phyloP scores from a whole-genome alignment of 2,797 vertebrate species.

The Silurus aristotelis region DNA sequence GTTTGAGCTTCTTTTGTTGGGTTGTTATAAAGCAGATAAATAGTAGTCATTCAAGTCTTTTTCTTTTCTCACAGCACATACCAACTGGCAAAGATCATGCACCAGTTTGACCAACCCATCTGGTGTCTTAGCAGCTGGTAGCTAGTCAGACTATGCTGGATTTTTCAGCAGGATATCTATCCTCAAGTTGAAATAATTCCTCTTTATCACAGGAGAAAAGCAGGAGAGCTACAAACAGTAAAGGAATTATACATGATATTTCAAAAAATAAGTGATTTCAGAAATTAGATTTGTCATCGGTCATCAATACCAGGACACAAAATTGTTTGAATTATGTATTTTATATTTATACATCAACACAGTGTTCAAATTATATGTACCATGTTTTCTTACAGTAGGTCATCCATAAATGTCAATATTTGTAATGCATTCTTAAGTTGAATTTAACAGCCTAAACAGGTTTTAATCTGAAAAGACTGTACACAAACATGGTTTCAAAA shows the following conservation, averaged over 20 bases:
- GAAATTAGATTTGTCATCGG: not conserved
- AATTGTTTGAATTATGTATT: not conserved
- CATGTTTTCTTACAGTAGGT: not conserved
- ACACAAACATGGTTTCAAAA: slow-evolving; percentile 24
- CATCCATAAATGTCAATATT: slow-evolving; percentile 25
- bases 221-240: not conserved
- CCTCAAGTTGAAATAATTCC: not conserved
- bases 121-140: not conserved
- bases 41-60: not conserved
- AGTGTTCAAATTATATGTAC: slow-evolving; percentile 5
- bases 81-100: not conserved
- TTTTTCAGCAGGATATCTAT: not conserved
- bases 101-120: not conserved
- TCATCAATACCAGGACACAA: not conserved
- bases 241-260: too few species aligned
- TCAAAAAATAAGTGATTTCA: not conserved
- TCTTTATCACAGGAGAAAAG: not conserved
- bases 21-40: not conserved
- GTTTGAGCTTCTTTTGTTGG: not conserved
- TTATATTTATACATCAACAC: slow-evolving; percentile 21
- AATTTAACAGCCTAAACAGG: slow-evolving; percentile 1
- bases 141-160: not conserved
- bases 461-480: slow-evolving; percentile 6
- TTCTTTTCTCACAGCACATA: not conserved
- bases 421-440: not conserved